phyloP scores from a whole-genome alignment of 2,888 invertebrate genomes.

The Orchesellides sinensis region DNA sequence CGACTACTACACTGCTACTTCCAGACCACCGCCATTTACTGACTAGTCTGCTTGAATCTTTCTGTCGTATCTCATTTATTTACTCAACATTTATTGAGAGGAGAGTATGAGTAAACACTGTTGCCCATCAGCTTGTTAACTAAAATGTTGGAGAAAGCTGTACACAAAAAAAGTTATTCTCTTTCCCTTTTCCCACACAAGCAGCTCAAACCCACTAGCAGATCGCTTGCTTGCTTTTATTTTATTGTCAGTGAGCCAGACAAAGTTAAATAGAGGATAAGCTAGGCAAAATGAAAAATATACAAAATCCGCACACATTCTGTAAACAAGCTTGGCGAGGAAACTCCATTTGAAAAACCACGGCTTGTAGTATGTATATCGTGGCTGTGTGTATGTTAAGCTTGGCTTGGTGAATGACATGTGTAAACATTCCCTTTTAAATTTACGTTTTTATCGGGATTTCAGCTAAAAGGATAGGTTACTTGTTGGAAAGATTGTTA shows the following conservation, averaged over 20 bases:
- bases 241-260: not conserved
- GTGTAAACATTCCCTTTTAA: not conserved
- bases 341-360: not conserved
- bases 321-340: not conserved
- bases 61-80: slow-evolving; percentile 18
- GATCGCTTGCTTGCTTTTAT: not conserved
- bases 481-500: too few species aligned
- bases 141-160: slow-evolving; percentile 3
- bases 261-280: not conserved
- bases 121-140: slow-evolving; percentile 10
- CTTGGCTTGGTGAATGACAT: not conserved
- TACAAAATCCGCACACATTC: not conserved
- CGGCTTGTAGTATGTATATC: too few species aligned
- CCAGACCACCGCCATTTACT: not conserved
- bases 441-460: not conserved
- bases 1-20: not conserved
- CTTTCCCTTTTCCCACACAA: not conserved
- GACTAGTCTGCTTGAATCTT: not conserved
- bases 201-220: not conserved
- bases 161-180: not conserved
- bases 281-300: not conserved
- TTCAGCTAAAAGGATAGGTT: too few species aligned
- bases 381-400: too few species aligned
- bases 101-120: slow-evolving; percentile 16
- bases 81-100: slow-evolving; percentile 42